These are phyloP conservation scores for Apotomis capreana DNA, from an alignment of 2,888 invertebrate species.

Conservation along the genomic window DNA sequence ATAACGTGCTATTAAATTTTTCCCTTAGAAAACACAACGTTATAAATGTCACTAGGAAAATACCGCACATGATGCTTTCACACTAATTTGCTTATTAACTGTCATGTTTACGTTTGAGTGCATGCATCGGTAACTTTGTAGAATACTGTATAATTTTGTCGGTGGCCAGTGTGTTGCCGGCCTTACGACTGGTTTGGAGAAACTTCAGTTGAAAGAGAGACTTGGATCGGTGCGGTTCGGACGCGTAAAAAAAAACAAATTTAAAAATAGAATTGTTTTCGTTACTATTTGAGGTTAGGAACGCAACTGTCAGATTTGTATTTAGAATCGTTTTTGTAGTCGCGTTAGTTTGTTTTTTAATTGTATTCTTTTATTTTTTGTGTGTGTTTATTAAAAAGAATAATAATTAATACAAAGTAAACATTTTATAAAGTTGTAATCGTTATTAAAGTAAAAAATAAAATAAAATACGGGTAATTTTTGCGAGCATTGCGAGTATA, in stretches of 20 bases:
- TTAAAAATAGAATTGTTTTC: neutral
- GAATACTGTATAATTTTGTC: slow-evolving; percentile 34
- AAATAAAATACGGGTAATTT: neutral
- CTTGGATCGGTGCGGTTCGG: slow-evolving; percentile 48
- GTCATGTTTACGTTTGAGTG: neutral
- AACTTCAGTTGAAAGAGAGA: slow-evolving; percentile 63
- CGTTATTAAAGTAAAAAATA: neutral
- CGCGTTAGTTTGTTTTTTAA: neutral
- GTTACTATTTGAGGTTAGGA: neutral
- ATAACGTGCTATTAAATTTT: slow-evolving; percentile 29
- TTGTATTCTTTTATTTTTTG: neutral
- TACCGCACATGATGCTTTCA: neutral
- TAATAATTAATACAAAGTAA: neutral
- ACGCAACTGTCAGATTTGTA: neutral
- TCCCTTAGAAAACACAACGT: slow-evolving; percentile 26
- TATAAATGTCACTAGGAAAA: neutral
- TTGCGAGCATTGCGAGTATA: too few species aligned
- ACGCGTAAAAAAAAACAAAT: slow-evolving; percentile 41
- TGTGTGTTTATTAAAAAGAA: neutral
- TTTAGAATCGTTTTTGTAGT: neutral
- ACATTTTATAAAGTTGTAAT: neutral
- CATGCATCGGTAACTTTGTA: slow-evolving; percentile 9
- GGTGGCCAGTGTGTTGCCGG: slow-evolving; percentile 45
- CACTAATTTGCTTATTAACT: slow-evolving; percentile 4
- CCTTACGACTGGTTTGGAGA: slow-evolving; percentile 70